These are phyloP conservation scores for Vombatus ursinus DNA, from an alignment of 2,113 vertebrate species.

Conservation along the genomic window DNA sequence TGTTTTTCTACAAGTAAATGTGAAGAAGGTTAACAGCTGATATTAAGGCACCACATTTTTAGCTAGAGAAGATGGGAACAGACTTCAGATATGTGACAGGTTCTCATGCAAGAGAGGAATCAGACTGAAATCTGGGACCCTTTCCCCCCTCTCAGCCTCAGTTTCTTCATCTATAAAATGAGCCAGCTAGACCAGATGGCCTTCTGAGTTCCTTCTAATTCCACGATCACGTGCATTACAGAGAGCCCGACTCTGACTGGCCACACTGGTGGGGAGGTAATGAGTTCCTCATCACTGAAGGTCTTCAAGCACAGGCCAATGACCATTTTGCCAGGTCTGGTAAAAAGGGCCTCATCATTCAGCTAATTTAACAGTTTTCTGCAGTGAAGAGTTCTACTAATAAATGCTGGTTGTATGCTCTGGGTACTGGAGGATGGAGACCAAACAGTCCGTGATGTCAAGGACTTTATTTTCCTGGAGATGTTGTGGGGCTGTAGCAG, in stretches of 20 bases:
- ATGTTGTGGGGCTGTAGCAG: not conserved
- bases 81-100: no score
- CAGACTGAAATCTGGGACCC: not conserved
- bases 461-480: not conserved
- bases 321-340: not conserved
- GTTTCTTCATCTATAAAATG: not conserved
- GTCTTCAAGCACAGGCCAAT: not conserved
- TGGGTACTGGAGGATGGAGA: not conserved
- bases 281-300: not conserved
- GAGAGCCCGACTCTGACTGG: not conserved
- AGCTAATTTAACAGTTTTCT: not conserved
- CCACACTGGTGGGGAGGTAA: not conserved
- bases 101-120: no score
- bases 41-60: no score
- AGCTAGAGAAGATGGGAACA: not conserved
- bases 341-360: not conserved
- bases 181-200: not conserved
- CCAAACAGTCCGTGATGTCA: not conserved
- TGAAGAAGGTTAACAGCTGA: not conserved
- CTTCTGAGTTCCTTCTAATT: not conserved
- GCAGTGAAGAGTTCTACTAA: not conserved
- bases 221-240: not conserved
- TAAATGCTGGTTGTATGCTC: not conserved
- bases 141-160: no score
- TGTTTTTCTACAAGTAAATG: constrained; percentile 87